Base-by-base conservation (phyloP, 2,113 vertebrate genomes). In the Globicephala melas region DNA sequence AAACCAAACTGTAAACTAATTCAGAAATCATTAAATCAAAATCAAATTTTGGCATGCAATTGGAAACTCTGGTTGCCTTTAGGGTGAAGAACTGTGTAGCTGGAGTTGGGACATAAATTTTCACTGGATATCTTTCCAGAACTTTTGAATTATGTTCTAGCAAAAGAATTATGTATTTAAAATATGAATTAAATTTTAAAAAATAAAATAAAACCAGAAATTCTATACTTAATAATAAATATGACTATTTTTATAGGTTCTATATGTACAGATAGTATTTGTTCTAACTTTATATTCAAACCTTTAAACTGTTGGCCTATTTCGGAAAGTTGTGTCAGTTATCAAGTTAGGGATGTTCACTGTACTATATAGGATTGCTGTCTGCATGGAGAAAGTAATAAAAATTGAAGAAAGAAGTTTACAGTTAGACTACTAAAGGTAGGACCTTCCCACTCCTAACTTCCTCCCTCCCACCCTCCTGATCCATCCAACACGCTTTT, bases 11-110 rank as follows among this genome's bases (percentile, higher is more conserved):
- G 7, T 44, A 82, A 93, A 71, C 0, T n/a, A 95, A 44, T 86
- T 96, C 23, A 85, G 53, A 91, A 96, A 89, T 86, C 31, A 94
- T 86, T 77, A 74, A 77, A 68, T 95, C 41, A 94, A 95, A 97
- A 92, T 67, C 11, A 88, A 80, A 60, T 18, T 31, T 53, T 90
- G 62, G 23, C 23, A 70, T 41, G 20, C 3, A 95, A 31, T 11
- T 87, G 23, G 50, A 97, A 95, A 80, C 36, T 18, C 21, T 79
- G 3, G 6, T 84, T 87, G 8, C 13, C 21, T 96, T 76, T 73
- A 7, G 25, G 62, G n/a, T 63, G 41, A 44, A 53, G 41, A 38
- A 53, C 2, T 71, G 21, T 20, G 1, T 70, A 94, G 5, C 12
- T 93, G 44, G 2, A 8, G 0, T 47, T 79, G 11, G 26, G 31